A percentile compares a stretch with the other conserved stretches of the same genome.
Evolutionary conservation across 2,113 vertebrate genomes (phyloP).

Genomic region (Hemiscyllium ocellatum): DNA sequence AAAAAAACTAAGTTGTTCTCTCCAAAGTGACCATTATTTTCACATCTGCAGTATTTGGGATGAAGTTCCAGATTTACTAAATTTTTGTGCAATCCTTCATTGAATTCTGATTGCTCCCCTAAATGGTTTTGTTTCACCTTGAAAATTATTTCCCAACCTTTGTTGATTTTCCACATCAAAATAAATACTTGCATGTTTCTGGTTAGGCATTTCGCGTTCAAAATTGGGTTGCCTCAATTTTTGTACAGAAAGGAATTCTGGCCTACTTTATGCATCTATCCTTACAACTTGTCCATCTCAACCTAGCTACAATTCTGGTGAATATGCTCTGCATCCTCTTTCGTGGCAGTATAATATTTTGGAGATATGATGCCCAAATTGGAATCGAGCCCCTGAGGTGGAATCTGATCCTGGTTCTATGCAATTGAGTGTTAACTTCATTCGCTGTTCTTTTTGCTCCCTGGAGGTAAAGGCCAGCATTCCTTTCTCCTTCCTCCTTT

Average conservation of each 20-base stretch:
- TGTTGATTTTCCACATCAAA: neutral
- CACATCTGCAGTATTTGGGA: neutral
- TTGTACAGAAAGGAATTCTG: neutral
- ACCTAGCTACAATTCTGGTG: neutral
- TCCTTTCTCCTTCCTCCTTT: neutral
- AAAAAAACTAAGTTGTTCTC: neutral
- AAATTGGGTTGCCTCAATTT: neutral
- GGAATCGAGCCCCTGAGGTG: neutral
- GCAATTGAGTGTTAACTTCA: neutral
- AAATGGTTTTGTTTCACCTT: neutral
- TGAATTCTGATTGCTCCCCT: neutral
- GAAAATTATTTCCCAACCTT: neutral
- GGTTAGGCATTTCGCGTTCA: neutral
- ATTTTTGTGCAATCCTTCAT: neutral
- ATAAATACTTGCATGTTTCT: neutral
- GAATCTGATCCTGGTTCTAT: neutral
- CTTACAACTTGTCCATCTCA: neutral
- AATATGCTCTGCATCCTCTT: neutral
- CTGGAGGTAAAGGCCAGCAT: neutral
- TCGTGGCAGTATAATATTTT: neutral
- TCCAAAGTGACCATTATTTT: neutral
- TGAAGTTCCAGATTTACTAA: neutral
- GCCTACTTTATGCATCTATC: no score
- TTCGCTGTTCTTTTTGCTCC: no score
- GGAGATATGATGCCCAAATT: neutral